Conservation (phyloP, 1,140 invertebrate species). For the Ooceraea biroi region DNA sequence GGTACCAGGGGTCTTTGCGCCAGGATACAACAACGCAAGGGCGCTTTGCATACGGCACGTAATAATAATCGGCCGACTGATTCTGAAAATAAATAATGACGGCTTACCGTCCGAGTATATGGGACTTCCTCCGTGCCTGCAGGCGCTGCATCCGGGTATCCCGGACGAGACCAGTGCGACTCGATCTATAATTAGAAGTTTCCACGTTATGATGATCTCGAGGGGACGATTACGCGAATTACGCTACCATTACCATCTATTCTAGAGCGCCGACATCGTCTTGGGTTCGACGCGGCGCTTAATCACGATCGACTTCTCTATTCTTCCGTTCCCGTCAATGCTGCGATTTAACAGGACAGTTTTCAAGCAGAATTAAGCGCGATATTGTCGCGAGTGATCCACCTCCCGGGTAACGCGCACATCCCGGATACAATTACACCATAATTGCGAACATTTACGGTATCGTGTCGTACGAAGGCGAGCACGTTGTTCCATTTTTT, state of each 20-base stretch:
- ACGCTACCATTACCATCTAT: constrained; percentile 28
- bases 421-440: too few species aligned
- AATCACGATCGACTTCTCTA: not conserved
- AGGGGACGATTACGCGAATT: constrained; percentile 22
- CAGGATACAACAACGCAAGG: not conserved
- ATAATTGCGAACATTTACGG: not conserved
- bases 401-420: too few species aligned
- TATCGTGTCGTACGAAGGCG: not conserved
- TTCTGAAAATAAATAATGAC: constrained; percentile 51
- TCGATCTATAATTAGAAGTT: constrained; percentile 78
- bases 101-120: constrained; percentile 80
- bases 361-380: not conserved
- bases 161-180: constrained; percentile 82
- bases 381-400: not conserved
- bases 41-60: constrained; percentile 36
- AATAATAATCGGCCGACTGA: constrained; percentile 32
- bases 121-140: constrained; percentile 80
- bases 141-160: constrained; percentile 81
- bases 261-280: not conserved
- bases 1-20: constrained; percentile 9
- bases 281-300: not conserved
- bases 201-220: constrained; percentile 51
- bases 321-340: not conserved
- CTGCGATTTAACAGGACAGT: not conserved
- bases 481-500: constrained; percentile 9